Conservation (phyloP, 2,113 vertebrate genomes). For the Sander lucioperca region DNA sequence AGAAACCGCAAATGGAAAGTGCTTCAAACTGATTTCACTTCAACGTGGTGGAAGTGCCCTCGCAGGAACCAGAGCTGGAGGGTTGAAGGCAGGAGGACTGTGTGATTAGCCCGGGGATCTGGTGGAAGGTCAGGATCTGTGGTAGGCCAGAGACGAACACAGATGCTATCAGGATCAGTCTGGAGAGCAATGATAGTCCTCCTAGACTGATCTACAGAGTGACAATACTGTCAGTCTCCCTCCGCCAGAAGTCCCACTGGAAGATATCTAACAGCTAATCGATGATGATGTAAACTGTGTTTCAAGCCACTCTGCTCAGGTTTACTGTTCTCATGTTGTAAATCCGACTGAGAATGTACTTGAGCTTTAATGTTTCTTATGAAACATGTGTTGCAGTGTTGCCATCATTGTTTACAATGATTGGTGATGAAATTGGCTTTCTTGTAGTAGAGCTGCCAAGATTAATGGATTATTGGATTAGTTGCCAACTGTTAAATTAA, state of each 20-base stretch:
- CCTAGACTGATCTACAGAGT: constrained; percentile 42
- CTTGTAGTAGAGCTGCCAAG: too few relatives aligned
- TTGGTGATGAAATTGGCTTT: neutral
- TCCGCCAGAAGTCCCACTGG: constrained; percentile 9
- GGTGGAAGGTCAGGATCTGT: constrained; percentile 69
- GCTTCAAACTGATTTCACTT: constrained; percentile 63
- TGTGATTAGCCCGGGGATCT: constrained; percentile 69
- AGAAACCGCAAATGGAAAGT: constrained; percentile 55
- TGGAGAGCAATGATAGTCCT: constrained; percentile 71
- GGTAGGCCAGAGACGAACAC: constrained; percentile 65
- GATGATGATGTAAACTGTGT: constrained; percentile 56
- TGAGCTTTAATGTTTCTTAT: constrained; percentile 3
- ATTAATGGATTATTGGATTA: too few relatives aligned
- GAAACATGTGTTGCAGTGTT: neutral
- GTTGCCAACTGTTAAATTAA: too few relatives aligned
- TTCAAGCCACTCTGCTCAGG: constrained; percentile 38
- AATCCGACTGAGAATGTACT: constrained; percentile 11
- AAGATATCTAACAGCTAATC: constrained; percentile 59
- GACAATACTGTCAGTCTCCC: constrained; percentile 59
- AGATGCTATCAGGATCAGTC: constrained; percentile 74
- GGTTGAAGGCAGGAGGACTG: constrained; percentile 50
- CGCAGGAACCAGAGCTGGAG: constrained; percentile 43
- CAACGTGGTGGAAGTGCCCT: constrained; percentile 44
- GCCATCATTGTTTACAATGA: constrained; percentile 8
- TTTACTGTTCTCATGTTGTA: constrained; percentile 10